A percentile compares a stretch with the other conserved stretches of the same genome.
These are phyloP conservation scores for Automeris io DNA, from an alignment of 2,888 invertebrate species.

Conservation along the genomic window DNA sequence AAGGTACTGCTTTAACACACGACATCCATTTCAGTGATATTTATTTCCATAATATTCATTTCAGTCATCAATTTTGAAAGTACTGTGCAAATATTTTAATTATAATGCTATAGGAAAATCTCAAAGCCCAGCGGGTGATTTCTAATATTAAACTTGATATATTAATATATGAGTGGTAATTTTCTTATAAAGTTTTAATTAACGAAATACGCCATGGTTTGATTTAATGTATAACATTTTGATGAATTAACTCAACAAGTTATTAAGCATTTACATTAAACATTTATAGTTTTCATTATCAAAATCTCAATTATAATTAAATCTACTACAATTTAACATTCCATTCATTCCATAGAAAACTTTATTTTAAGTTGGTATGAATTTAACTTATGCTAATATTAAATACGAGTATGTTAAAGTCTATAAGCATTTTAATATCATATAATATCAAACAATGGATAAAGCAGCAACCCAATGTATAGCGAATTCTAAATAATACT, in stretches of 20 bases:
- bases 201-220: too few species aligned
- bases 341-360: not conserved
- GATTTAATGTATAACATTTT: too few species aligned
- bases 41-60: not conserved
- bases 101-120: not conserved
- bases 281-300: not conserved
- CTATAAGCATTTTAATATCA: too few species aligned
- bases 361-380: not conserved
- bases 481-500: too few species aligned
- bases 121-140: not conserved
- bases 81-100: conserved; percentile 1
- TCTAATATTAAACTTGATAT: not conserved
- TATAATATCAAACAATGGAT: too few species aligned
- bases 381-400: not conserved
- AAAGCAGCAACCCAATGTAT: too few species aligned
- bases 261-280: too few species aligned
- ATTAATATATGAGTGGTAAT: too few species aligned
- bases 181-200: too few species aligned
- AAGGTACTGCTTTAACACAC: not conserved
- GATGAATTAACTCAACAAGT: too few species aligned
- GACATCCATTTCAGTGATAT: not conserved
- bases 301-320: not conserved
- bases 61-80: not conserved
- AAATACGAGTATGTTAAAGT: too few species aligned
- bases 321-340: not conserved